Conservation (phyloP, 2,888 invertebrate species). For the Polydesmus complanatus region DNA sequence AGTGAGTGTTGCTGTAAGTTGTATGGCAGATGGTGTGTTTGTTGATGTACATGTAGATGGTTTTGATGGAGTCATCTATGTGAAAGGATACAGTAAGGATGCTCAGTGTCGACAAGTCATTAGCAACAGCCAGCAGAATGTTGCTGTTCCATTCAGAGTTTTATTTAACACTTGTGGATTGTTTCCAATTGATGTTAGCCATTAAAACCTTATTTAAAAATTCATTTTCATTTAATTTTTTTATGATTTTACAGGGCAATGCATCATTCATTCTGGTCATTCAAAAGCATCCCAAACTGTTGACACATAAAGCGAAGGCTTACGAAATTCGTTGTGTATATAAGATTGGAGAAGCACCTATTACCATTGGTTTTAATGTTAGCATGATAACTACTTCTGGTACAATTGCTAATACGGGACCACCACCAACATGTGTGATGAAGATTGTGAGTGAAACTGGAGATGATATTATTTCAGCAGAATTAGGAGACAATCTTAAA, state of each 20-base stretch:
- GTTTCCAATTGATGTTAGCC: conserved; percentile 64
- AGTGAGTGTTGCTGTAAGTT: conserved; percentile 47
- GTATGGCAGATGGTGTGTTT: conserved; percentile 79
- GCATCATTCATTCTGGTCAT: conserved; percentile 88
- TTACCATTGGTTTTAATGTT: conserved; percentile 83
- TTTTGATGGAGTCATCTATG: conserved; percentile 81
- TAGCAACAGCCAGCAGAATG: conserved; percentile 51
- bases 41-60: conserved; percentile 45
- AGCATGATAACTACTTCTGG: conserved; percentile 91
- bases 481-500: conserved; percentile 78
- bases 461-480: conserved; percentile 76
- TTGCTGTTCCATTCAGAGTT: conserved; percentile 67
- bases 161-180: conserved; percentile 82
- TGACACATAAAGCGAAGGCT: conserved; percentile 87
- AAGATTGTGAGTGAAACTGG: conserved; percentile 74
- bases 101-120: conserved; percentile 73
- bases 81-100: conserved; percentile 87
- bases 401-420: conserved; percentile 87
- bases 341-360: conserved; percentile 83
- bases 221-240: not conserved
- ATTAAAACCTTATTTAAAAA: not conserved
- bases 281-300: conserved; percentile 88
- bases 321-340: conserved; percentile 93
- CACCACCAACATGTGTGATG: conserved; percentile 84
- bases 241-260: conserved; percentile 49